phyloP scores from a whole-genome alignment of 2,797 vertebrate species.

The Neosilurus hyrtlii region DNA sequence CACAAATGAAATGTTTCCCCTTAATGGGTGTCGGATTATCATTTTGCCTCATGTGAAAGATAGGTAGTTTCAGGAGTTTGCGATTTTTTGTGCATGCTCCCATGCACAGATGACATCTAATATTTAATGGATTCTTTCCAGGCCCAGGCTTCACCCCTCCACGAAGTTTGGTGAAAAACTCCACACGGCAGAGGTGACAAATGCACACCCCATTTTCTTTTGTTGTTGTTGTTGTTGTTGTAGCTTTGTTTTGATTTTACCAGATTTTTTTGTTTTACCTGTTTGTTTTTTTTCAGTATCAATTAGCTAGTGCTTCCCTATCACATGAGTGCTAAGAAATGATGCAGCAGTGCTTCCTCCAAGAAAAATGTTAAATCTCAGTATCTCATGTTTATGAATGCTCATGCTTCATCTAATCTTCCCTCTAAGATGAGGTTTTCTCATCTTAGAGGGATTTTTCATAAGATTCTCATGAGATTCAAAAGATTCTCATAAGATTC shows the following conservation, averaged over 20 bases:
- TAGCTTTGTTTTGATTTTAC: not conserved
- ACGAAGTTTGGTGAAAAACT: too few relatives aligned
- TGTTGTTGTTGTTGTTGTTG: not conserved
- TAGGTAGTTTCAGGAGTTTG: too few relatives aligned
- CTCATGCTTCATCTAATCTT: not conserved
- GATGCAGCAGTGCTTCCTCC: not conserved
- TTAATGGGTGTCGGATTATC: too few relatives aligned
- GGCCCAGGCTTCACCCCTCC: too few relatives aligned
- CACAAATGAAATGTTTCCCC: not conserved
- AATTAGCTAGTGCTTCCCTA: not conserved
- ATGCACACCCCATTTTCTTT: not conserved
- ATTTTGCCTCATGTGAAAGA: too few relatives aligned
- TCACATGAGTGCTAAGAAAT: not conserved
- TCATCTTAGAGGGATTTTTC: too few relatives aligned
- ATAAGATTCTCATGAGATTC: too few relatives aligned
- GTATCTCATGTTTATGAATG: not conserved
- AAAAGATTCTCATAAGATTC: too few relatives aligned
- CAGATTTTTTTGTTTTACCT: not conserved
- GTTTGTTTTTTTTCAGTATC: not conserved
- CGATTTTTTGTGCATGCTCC: too few relatives aligned
- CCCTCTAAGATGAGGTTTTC: not conserved
- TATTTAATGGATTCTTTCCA: too few relatives aligned
- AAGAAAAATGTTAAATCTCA: not conserved
- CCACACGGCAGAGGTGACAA: not conserved
- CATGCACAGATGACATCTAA: too few relatives aligned